These are phyloP conservation scores for Embiotoca jacksoni DNA, from an alignment of 2,113 vertebrate species.

Conservation along the genomic window DNA sequence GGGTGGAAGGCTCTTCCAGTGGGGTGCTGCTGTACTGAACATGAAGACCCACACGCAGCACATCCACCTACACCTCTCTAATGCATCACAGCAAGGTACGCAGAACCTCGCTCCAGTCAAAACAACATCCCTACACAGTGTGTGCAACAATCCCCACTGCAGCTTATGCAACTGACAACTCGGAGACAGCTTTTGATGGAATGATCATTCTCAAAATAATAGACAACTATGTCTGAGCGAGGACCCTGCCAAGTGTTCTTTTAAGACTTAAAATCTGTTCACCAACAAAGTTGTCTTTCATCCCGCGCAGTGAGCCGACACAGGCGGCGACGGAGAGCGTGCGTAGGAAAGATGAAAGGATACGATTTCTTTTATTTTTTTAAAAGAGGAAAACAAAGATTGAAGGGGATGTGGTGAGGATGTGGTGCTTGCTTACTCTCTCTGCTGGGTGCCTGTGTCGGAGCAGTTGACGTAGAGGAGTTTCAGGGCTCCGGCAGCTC, in stretches of 20 bases:
- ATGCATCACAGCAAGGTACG: slow-evolving; percentile 57
- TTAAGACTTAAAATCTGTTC: slow-evolving; percentile 49
- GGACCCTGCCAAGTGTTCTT: slow-evolving; percentile 40
- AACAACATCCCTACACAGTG: slow-evolving; percentile 40
- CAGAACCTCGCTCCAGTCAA: slow-evolving; percentile 43
- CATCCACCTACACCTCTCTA: slow-evolving; percentile 62
- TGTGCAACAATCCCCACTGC: slow-evolving; percentile 19
- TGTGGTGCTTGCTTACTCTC: slow-evolving; percentile 86
- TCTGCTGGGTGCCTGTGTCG: slow-evolving; percentile 79
- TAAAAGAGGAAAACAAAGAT: slow-evolving; percentile 55
- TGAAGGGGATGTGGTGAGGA: not conserved
- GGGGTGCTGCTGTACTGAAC: slow-evolving; percentile 57
- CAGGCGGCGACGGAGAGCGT: slow-evolving; percentile 48
- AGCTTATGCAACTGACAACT: slow-evolving; percentile 48
- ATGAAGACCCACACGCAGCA: slow-evolving; percentile 60
- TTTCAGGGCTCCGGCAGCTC: slow-evolving; percentile 86
- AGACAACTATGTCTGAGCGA: slow-evolving; percentile 47
- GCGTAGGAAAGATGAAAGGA: slow-evolving; percentile 59
- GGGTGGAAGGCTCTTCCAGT: slow-evolving; percentile 68
- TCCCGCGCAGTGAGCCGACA: slow-evolving; percentile 33
- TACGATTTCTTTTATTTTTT: not conserved
- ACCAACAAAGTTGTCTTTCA: slow-evolving; percentile 50
- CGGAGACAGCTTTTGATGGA: slow-evolving; percentile 45
- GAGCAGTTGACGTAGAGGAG: slow-evolving; percentile 90
- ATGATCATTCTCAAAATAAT: slow-evolving; percentile 53